phyloP scores from a whole-genome alignment of 2,797 vertebrate species.

The Sebastes vulpes region DNA sequence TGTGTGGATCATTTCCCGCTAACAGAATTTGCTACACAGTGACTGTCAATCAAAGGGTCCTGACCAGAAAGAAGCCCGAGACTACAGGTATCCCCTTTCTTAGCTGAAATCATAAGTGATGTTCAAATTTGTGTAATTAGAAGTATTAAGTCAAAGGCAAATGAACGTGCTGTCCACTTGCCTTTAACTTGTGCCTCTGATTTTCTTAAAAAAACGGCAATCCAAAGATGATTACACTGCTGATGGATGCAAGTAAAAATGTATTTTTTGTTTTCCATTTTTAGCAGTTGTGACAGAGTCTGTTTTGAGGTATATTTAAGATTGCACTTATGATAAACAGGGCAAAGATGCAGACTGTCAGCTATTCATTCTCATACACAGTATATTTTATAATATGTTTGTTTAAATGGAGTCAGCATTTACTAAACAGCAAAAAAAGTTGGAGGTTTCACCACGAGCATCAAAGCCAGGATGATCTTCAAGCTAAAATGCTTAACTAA shows the following conservation, averaged over 20 bases:
- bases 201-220: background rate
- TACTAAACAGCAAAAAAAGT: background rate
- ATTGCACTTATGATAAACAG: conserved; percentile 36
- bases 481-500: background rate
- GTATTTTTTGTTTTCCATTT: background rate
- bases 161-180: background rate
- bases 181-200: conserved; percentile 6
- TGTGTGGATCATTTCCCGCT: conserved; percentile 95
- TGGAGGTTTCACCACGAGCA: background rate
- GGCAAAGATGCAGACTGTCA: background rate
- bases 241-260: background rate
- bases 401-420: background rate
- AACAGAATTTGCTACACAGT: conserved; percentile 82
- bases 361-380: background rate
- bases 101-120: background rate
- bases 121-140: background rate
- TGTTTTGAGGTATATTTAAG: conserved; percentile 40
- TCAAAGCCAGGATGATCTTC: background rate
- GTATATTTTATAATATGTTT: background rate
- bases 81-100: background rate
- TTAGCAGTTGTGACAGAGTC: conserved; percentile 2
- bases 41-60: conserved; percentile 54
- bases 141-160: background rate
- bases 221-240: conserved; percentile 36
- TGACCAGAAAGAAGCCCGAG: conserved; percentile 64